phyloP scores from a whole-genome alignment of 1,140 invertebrate genomes.

The Psix sp. region DNA sequence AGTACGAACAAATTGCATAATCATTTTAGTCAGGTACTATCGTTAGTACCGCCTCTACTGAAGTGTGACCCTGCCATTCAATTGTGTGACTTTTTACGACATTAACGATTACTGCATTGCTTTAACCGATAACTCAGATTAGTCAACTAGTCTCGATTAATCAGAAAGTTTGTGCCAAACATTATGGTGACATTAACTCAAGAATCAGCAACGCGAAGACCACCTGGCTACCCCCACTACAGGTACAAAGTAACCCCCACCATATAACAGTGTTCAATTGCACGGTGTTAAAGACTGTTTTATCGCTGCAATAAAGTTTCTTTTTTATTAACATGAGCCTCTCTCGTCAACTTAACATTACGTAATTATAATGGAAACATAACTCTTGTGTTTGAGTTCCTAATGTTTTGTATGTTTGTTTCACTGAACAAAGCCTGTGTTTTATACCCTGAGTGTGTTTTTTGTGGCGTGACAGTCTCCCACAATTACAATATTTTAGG shows the following conservation, averaged over 20 bases:
- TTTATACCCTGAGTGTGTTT: too few relatives aligned
- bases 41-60: too few relatives aligned
- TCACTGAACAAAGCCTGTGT: too few relatives aligned
- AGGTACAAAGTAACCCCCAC: too few relatives aligned
- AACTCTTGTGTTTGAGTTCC: constrained; percentile 1
- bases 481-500: too few relatives aligned
- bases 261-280: constrained; percentile 66
- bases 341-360: constrained; percentile 17
- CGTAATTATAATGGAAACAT: not conserved
- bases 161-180: constrained; percentile 13
- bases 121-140: constrained; percentile 40
- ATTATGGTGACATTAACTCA: constrained; percentile 39
- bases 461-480: too few relatives aligned
- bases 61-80: too few relatives aligned
- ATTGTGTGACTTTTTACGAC: too few relatives aligned
- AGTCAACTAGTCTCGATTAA: constrained; percentile 14
- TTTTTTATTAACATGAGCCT: constrained; percentile 1
- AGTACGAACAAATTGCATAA: too few relatives aligned
- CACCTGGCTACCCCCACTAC: constrained; percentile 67
- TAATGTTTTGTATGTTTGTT: too few relatives aligned
- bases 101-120: constrained; percentile 36
- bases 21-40: too few relatives aligned
- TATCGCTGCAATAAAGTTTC: constrained; percentile 17
- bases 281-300: constrained; percentile 66
- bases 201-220: constrained; percentile 34